Conservation (phyloP, 2,888 invertebrate genomes). For the Frankliniella fusca region DNA sequence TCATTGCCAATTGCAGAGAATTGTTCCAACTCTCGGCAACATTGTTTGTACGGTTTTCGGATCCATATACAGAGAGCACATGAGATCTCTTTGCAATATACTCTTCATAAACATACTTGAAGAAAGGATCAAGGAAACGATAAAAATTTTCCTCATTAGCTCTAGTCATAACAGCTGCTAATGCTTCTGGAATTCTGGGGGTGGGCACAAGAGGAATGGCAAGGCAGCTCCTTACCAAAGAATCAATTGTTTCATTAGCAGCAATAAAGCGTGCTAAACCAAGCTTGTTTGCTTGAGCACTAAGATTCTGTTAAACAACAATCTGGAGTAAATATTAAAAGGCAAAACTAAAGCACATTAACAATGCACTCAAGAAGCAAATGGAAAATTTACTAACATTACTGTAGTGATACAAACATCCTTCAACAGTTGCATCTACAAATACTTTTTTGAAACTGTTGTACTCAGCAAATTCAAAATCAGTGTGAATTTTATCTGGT, state of each 20-base stretch:
- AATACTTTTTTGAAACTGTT: not conserved
- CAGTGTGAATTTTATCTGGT: not conserved
- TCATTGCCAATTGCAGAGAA: not conserved
- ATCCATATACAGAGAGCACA: not conserved
- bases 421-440: not conserved
- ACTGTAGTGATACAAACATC: not conserved
- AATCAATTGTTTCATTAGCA: not conserved
- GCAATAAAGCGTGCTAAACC: not conserved
- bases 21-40: not conserved
- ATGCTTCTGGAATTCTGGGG: not conserved
- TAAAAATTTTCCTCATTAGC: not conserved
- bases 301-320: not conserved
- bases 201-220: not conserved
- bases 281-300: not conserved
- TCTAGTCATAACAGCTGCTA: not conserved
- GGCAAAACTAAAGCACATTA: no score
- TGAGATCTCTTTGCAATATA: not conserved
- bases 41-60: not conserved
- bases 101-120: not conserved
- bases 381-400: not conserved
- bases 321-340: not conserved
- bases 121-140: not conserved
- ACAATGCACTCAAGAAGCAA: no score
- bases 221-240: not conserved
- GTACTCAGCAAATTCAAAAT: not conserved